These are phyloP conservation scores for Cancer borealis DNA, from an alignment of 2,888 invertebrate species.

Conservation along the genomic window DNA sequence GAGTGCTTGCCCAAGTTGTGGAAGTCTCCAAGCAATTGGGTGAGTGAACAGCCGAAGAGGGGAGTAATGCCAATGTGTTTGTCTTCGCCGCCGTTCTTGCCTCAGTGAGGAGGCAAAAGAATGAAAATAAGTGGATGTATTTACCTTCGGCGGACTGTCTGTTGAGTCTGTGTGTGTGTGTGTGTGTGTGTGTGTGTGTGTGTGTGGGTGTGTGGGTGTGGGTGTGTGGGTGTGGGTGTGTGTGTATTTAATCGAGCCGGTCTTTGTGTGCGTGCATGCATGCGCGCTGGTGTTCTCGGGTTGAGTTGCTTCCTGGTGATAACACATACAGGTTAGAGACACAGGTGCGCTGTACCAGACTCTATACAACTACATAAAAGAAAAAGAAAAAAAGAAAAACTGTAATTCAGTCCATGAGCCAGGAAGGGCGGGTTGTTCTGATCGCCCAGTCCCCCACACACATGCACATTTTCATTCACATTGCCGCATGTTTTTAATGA, in stretches of 20 bases:
- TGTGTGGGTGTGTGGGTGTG: slow-evolving; percentile 48
- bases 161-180: neutral
- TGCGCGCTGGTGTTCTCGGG: neutral
- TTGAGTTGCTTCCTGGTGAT: neutral
- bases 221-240: slow-evolving; percentile 38
- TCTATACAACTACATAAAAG: neutral
- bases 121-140: slow-evolving; percentile 36
- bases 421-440: neutral
- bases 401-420: neutral
- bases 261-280: neutral
- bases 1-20: slow-evolving; percentile 39
- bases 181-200: slow-evolving; percentile 51
- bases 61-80: slow-evolving; percentile 11
- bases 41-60: neutral
- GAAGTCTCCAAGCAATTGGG: slow-evolving; percentile 32
- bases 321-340: neutral
- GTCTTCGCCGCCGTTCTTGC: slow-evolving; percentile 41
- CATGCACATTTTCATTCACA: neutral
- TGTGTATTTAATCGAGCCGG: neutral
- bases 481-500: neutral
- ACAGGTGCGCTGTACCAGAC: neutral
- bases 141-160: slow-evolving; percentile 23
- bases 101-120: slow-evolving; percentile 43
- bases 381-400: neutral
- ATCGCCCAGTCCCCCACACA: neutral